Base-by-base conservation (phyloP, 2,797 vertebrate species). In the Semaprochilodus insignis region DNA sequence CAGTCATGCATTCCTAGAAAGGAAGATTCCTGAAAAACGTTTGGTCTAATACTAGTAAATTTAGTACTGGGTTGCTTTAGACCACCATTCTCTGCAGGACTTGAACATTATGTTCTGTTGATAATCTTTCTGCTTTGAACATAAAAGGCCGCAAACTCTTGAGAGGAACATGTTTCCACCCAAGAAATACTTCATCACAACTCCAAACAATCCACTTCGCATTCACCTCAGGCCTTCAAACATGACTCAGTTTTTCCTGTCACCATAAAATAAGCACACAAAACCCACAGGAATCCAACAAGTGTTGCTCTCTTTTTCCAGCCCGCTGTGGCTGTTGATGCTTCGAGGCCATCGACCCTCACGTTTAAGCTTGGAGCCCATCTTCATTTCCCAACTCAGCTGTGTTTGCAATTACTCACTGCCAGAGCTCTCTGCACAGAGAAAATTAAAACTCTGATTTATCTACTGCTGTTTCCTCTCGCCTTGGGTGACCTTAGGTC, bases 231-330 rank as follows among this genome's bases (percentile, higher is more conserved):
- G 66, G 31, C 67, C 40, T 17, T 63, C 51, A 63, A 19, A 55
- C 55, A 82, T 82, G 74, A 78, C 66, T 71, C 65, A 71, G 31
- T 72, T 72, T 65, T 72, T 71, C 74, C 66, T 44, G 57, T 78
- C 51, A 73, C n/a, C 62, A 67, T 66, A 57, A 57, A 78, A 65
- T 52, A 62, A 78, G 59, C 17, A 44, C 66, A 54, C 14, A 54
- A 8, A 69, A 23, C 74, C 34, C 74, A 67, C 27, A 59, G 70
- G 23, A 44, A 36, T 48, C 36, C n/a, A 71, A 65, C n/a, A 71
- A 65, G 31, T 17, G 15, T 52, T 72, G 0, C 17, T 21, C 55
- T 54, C 4, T 54, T 31, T 72, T 72, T 60, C 57, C 69, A 66
- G 48, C 21, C 27, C 52, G 14, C 13, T 76, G n/a, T 54, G 13